Evolutionary conservation across 2,888 invertebrate genomes (phyloP).

Genomic region (Cantharis nigra): DNA sequence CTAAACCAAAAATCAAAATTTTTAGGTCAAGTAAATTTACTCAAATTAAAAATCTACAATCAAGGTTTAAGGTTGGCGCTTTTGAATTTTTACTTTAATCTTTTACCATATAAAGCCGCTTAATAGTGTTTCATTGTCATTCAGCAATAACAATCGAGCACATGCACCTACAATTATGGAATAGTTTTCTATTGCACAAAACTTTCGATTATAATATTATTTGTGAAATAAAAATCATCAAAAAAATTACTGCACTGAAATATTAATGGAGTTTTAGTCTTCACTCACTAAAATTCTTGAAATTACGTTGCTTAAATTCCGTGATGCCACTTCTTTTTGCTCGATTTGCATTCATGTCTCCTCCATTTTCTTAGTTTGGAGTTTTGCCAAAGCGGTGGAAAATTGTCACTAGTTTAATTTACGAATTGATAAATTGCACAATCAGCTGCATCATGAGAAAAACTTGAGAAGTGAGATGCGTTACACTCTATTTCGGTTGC

Average conservation of each 20-base stretch:
- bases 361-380: neutral
- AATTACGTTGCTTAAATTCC: neutral
- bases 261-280: neutral
- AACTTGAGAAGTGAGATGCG: neutral
- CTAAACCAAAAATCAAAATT: neutral
- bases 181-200: neutral
- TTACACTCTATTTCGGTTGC: neutral
- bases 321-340: neutral
- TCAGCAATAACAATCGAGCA: neutral
- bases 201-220: neutral
- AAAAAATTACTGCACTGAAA: neutral
- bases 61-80: neutral
- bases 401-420: neutral
- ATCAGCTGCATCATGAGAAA: neutral
- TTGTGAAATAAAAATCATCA: neutral
- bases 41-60: neutral
- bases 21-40: neutral
- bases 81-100: neutral
- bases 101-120: neutral
- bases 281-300: neutral
- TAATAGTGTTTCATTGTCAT: neutral
- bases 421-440: neutral
- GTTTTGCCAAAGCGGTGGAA: neutral
- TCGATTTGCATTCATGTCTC: neutral
- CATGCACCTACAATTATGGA: neutral